Conservation (phyloP, 2,113 vertebrate species). For the Takifugu bimaculatus region DNA sequence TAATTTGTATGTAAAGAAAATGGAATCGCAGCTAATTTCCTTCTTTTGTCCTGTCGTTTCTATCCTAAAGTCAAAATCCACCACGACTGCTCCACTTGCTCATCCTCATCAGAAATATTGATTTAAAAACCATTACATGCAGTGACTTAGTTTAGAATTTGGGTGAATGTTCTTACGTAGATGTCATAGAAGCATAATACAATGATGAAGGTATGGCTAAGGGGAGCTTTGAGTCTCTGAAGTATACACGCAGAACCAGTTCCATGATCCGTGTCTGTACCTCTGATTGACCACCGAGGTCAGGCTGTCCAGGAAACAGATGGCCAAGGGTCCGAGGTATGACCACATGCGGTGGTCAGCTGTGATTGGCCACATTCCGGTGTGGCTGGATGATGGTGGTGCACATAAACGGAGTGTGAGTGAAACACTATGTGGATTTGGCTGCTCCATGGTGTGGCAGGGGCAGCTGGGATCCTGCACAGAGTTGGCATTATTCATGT, state of each 20-base stretch:
- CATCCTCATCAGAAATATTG: no score
- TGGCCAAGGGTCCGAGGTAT: slow-evolving; percentile 45
- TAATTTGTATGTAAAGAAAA: no score
- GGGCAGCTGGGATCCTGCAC: slow-evolving; percentile 51
- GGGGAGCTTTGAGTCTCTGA: not conserved
- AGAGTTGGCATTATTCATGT: slow-evolving; percentile 50
- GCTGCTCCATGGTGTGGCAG: slow-evolving; percentile 13
- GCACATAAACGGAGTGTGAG: slow-evolving; percentile 34
- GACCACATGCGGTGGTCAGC: slow-evolving; percentile 19
- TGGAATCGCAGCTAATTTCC: no score
- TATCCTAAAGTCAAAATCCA: no score
- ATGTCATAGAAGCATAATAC: no score
- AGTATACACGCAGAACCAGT: not conserved
- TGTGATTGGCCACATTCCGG: slow-evolving; percentile 34
- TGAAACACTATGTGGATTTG: slow-evolving; percentile 40
- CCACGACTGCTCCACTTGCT: no score
- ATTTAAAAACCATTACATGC: no score
- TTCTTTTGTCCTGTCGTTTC: no score
- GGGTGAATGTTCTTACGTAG: no score
- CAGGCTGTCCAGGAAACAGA: slow-evolving; percentile 58
- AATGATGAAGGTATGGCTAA: no score
- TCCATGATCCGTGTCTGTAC: slow-evolving; percentile 1
- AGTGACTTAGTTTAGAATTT: no score
- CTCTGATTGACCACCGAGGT: slow-evolving; percentile 46
- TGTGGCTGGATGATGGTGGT: slow-evolving; percentile 24